phyloP scores from a whole-genome alignment of 2,113 vertebrate genomes.

The Onychorhynchus coronatus region DNA sequence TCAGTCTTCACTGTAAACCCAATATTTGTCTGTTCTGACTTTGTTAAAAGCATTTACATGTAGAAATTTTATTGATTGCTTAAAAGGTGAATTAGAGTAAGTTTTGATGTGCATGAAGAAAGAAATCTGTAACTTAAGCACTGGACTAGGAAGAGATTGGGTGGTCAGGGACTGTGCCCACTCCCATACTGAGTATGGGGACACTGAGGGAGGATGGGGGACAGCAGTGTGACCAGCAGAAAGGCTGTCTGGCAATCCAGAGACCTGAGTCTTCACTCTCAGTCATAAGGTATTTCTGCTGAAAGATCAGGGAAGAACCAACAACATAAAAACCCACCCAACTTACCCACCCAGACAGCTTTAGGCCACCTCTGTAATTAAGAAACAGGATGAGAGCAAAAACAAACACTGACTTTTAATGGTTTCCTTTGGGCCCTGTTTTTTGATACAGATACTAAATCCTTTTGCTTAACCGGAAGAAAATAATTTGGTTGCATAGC shows the following conservation, averaged over 20 bases:
- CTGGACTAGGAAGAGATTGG: neutral
- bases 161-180: neutral
- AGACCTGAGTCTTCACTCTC: neutral
- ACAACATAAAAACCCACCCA: neutral
- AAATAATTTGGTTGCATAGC: neutral
- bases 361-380: neutral
- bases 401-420: neutral
- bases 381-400: neutral
- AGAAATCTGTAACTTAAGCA: neutral
- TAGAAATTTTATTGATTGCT: neutral
- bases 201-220: neutral
- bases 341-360: neutral
- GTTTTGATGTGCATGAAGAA: neutral
- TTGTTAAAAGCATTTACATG: neutral
- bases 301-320: neutral
- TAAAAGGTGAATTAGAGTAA: neutral
- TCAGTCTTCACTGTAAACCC: neutral
- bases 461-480: neutral
- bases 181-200: fast-evolving
- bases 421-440: neutral
- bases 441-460: neutral
- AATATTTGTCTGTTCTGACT: neutral
- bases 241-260: neutral
- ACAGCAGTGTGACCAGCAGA: neutral
- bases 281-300: neutral